Base-by-base conservation (phyloP, 1,140 invertebrate species). In the Hetaerina americana region DNA sequence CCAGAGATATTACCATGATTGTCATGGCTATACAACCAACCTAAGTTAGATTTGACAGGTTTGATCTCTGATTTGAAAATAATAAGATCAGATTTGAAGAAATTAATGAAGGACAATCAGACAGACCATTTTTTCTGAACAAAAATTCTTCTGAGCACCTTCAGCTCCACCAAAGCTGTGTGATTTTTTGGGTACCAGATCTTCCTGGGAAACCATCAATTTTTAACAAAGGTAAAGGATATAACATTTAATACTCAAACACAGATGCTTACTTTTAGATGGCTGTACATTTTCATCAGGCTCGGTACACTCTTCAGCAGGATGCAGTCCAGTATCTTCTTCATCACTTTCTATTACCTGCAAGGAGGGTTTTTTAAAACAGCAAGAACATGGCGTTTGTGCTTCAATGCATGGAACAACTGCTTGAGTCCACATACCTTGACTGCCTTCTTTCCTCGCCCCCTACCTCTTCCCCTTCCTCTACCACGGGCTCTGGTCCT, bases 301-400 rank as follows among this genome's bases (percentile, higher is more conserved):
- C 66, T 77, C 75, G 1, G 70, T 73, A 71, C 77, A 77, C 28
- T 78, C 76, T 25, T 73, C 75, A 18, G 78, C 76, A 68, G 71
- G 68, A 74, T 72, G 72, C 70, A 77, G 74, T 31, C 84, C 84
- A 75, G 85, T 87, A 49, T 87, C 85, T 77, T 91, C 88, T 78
- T 90, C 89, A 75, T 90, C 89, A 75, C 87, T 90, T 75, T 89
- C 88, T 75, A 90, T 88, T 25, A 89, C 76, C 81, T 83, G 26
- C 3, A 76, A 72, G 49, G 22, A 68, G n/a, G 68, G 29, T 73
- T 28, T 57, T 68, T 31, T n/a, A n/a, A n/a, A n/a, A n/a, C n/a
- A n/a, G n/a, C n/a, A n/a, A n/a, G n/a, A n/a, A n/a, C n/a, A n/a
- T n/a, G n/a, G n/a, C n/a, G n/a, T n/a, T n/a, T n/a, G n/a, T n/a